These are phyloP conservation scores for Apotomis betuletana DNA, from an alignment of 2,888 invertebrate genomes.

Conservation along the genomic window DNA sequence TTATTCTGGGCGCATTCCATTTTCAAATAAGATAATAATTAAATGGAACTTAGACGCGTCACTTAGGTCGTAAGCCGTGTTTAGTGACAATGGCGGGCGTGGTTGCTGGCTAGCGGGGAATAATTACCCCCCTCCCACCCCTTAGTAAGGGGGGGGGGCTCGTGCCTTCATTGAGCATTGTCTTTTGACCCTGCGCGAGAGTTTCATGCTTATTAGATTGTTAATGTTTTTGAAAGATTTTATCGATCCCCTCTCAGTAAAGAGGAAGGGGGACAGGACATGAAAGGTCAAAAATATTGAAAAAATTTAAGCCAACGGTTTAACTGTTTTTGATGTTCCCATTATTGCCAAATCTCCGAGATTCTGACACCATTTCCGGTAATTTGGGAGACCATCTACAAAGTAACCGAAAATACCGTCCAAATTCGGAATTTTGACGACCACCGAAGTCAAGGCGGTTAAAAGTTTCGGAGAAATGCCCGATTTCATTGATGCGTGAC, in stretches of 20 bases:
- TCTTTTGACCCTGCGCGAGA: conserved; percentile 68
- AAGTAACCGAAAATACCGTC: background rate
- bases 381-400: background rate
- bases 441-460: background rate
- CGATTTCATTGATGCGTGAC: background rate
- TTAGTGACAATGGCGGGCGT: conserved; percentile 80
- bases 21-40: conserved; percentile 42
- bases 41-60: conserved; percentile 40
- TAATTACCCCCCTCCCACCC: conserved; percentile 72
- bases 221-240: conserved; percentile 19
- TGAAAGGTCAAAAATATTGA: background rate
- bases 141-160: conserved; percentile 44
- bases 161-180: conserved; percentile 76
- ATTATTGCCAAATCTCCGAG: background rate
- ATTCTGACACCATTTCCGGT: background rate
- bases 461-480: background rate
- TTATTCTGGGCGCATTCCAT: conserved; percentile 30
- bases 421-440: background rate
- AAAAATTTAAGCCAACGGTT: background rate
- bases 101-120: conserved; percentile 73
- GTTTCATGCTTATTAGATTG: conserved; percentile 13
- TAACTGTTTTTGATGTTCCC: no score
- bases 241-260: background rate
- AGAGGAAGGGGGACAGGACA: background rate
- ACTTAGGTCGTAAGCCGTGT: conserved; percentile 59